Base-by-base conservation (phyloP, 2,113 vertebrate species). In the Oenanthe melanoleuca region DNA sequence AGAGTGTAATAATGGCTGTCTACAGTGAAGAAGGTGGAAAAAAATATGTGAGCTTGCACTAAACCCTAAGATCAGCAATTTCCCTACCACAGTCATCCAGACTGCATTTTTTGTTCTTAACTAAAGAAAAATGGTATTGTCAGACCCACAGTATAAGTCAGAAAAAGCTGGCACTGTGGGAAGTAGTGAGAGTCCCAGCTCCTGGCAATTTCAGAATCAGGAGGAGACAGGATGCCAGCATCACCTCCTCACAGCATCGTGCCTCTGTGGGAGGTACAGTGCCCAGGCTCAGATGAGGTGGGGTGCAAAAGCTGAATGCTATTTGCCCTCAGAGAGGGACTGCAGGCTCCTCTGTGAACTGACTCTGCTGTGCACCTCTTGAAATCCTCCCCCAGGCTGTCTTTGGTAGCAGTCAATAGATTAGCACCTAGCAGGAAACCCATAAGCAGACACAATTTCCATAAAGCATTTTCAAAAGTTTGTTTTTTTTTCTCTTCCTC, bases 211-310 rank as follows among this genome's bases (percentile, higher is more conserved):
- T 85, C n/a, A 89, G 56, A 92, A 75, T 31, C 44, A n/a, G 56
- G 56, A 74, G n/a, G 8, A 70, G 38, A 45, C 15, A 55, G 49
- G n/a, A 61, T 87, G 44, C 7, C 53, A 52, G 24, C 28, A 64
- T 74, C 74, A 65, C 22, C 33, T 88, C 14, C n/a, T 69, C 8
- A 0, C 6, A 16, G 31, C 45, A 73, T 22, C 37, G 16, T 8
- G 2, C 23, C 15, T 53, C 28, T 52, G 9, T 65, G 25, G 1
- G 1, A 44, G 11, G 18, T n/a, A 12, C n/a, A n/a, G 23, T 1
- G 0, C 9, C 53, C 70, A 69, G 25, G 70, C 11, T 64, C 53
- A 53, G 10, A 10, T 22, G 17, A 40, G 20, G 9, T 22, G 23
- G 5, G 67, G 34, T 65, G 33, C 56, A 33, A 31, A 20, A 24